Evolutionary conservation across 2,113 vertebrate species (phyloP), one percentile per base, ranked within the genome.

Genomic region (Oophaga pumilio): DNA sequence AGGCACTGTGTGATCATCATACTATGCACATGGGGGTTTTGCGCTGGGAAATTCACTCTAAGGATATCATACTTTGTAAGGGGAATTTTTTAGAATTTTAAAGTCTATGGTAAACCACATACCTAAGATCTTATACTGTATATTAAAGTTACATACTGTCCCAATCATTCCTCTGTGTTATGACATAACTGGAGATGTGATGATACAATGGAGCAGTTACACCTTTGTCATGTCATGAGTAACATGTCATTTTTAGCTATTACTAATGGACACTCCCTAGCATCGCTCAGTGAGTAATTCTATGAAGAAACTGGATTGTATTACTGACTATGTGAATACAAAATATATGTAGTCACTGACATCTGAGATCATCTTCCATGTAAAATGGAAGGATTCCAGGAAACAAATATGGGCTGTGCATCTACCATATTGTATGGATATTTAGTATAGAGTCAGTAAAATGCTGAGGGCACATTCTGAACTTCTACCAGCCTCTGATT

Each of bases 241-340:
- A 43, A 66, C 22, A 49, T 66, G 62, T 80, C 77, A 60, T 60
- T 28, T 60, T 59, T 80, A 26, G 43, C 62, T 53, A 69, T 20
- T 69, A 66, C 24, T 69, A 68, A 18, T 83, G 22, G 43, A 66
- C 62, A 66, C 81, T 83, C 81, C 81, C 81, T 83, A 26, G 15
- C 20, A 83, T 20, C 53, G 43, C 59, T 64, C 22, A 68, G 22
- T 68, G 81, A 83, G 28, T 83, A 69, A 83, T 82, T 66, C 43
- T 24, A 22, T 82, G 11, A n/a, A 43, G 49, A 69, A 50, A 53
- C 64, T 68, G 22, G 57, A 83, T 83, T 50, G 68, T 50, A 50
- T 64, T 52, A 50, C 20, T 49, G 43, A 66, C 24, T 82, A 49
- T 69, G 49, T 43, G 22, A 11, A 49, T 9, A 64, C 13, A 83